These are phyloP conservation scores for Syngnathus floridae DNA, from an alignment of 2,113 vertebrate genomes.

Conservation along the genomic window DNA sequence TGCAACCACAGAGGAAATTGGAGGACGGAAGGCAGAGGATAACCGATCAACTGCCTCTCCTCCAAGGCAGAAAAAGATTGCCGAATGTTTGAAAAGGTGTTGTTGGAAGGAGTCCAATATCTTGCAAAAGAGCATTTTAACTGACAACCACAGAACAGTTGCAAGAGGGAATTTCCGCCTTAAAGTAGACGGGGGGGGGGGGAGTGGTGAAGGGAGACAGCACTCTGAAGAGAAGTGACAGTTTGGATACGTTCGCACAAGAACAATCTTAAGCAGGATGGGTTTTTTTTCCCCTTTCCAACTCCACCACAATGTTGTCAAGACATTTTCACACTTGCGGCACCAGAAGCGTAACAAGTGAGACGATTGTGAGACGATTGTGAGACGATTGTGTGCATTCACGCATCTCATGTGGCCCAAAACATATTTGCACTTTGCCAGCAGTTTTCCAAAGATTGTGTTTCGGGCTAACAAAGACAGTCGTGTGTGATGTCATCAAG, in stretches of 20 bases:
- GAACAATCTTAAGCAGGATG: not conserved
- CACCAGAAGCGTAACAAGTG: not conserved
- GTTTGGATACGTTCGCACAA: not conserved
- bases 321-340: not conserved
- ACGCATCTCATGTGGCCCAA: not conserved
- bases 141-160: conserved; percentile 8
- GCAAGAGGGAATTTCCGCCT: conserved; percentile 13
- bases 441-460: not conserved
- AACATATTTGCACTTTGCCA: not conserved
- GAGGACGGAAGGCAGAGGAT: conserved; percentile 4
- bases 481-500: not conserved
- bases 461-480: not conserved
- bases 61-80: conserved; percentile 1
- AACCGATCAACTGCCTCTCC: not conserved
- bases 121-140: not conserved
- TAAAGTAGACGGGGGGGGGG: not conserved
- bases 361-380: no score
- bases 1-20: not conserved
- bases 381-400: no score
- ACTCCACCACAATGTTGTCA: no score
- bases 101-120: conserved; percentile 3
- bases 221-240: conserved; percentile 1
- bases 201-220: not conserved
- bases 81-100: not conserved
- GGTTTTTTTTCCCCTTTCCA: not conserved